Conservation (phyloP, 2,888 invertebrate species). For the Mimachlamys varia region DNA sequence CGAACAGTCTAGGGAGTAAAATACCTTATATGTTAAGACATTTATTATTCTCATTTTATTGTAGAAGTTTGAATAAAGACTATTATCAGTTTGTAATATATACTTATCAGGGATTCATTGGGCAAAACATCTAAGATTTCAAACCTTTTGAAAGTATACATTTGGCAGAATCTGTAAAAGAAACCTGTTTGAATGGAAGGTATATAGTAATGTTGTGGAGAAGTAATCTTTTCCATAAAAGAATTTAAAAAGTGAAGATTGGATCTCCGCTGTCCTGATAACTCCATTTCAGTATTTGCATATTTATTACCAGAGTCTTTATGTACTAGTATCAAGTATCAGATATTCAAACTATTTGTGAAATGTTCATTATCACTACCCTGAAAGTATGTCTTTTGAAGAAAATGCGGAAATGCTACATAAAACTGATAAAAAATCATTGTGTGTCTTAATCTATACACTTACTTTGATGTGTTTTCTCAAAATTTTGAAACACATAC, state of each 20-base stretch:
- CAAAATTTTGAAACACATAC: background rate
- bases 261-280: background rate
- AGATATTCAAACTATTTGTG: background rate
- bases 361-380: background rate
- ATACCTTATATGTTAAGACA: background rate
- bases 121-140: background rate
- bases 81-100: background rate
- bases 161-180: background rate
- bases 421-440: background rate
- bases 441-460: background rate
- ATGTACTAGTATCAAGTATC: background rate
- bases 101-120: background rate
- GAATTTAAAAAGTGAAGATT: background rate
- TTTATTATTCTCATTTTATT: background rate
- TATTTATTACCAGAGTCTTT: background rate
- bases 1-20: background rate
- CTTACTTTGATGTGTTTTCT: background rate
- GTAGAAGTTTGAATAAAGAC: background rate
- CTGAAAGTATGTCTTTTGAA: background rate
- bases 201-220: background rate
- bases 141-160: background rate
- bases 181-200: background rate
- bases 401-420: background rate
- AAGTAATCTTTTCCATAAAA: background rate
- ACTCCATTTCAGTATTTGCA: background rate